These are phyloP conservation scores for Holocentrus rufus DNA, from an alignment of 2,797 vertebrate genomes.

Conservation along the genomic window DNA sequence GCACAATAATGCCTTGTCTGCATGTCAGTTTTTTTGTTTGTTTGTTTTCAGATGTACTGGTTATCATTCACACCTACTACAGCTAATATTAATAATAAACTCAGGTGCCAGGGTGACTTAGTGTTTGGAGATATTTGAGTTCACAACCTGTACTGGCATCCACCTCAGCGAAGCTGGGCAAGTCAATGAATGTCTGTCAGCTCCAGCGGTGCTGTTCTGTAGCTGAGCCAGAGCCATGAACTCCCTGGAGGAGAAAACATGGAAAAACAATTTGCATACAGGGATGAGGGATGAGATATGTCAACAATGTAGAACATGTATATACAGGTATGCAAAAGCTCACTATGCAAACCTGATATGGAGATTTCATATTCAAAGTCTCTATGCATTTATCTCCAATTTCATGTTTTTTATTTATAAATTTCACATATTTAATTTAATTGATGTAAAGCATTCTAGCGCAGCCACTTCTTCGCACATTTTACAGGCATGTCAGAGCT, in stretches of 20 bases:
- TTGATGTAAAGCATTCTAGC: background rate
- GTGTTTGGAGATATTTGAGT: too few relatives aligned
- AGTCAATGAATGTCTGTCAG: slow-evolving; percentile 18
- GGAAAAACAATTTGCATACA: slow-evolving; percentile 32
- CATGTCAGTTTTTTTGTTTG: too few relatives aligned
- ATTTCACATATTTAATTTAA: background rate
- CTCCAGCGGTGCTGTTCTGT: background rate
- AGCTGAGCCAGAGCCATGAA: slow-evolving; percentile 20
- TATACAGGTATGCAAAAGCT: background rate
- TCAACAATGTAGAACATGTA: background rate
- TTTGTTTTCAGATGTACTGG: too few relatives aligned
- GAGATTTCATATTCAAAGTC: background rate
- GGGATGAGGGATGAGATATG: slow-evolving; percentile 6
- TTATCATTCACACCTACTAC: too few relatives aligned
- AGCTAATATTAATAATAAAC: too few relatives aligned
- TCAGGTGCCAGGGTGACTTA: too few relatives aligned
- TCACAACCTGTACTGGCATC: background rate
- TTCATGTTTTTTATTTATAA: too few relatives aligned
- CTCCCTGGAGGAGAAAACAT: background rate
- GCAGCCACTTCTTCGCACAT: background rate
- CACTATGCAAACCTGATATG: background rate
- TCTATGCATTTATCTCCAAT: background rate
- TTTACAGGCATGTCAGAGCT: slow-evolving; percentile 6
- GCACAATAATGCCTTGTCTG: background rate
- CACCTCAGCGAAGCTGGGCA: slow-evolving; percentile 13